Percentiles rank a stretch among this genome's conserved stretches.
Evolutionary conservation across 2,888 invertebrate species (phyloP).

Genomic region (Rhaphigaster nebulosa): DNA sequence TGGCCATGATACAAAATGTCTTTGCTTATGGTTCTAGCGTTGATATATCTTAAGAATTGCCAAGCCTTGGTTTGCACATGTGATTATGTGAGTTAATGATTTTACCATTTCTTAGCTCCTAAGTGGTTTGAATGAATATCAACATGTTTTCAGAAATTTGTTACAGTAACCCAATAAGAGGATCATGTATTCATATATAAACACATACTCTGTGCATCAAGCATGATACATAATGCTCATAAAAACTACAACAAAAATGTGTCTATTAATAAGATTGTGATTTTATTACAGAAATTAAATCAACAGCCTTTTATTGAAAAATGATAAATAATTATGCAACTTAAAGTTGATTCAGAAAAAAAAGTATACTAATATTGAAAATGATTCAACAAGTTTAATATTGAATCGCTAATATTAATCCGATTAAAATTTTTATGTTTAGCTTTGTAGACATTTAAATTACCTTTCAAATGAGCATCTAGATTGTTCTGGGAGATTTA

Average conservation of each 20-base stretch:
- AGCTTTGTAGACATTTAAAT: too few species aligned
- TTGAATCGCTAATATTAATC: too few species aligned
- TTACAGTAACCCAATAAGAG: neutral
- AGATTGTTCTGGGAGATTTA: too few species aligned
- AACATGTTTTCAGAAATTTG: neutral
- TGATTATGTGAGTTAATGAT: constrained; percentile 5
- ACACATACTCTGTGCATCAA: neutral
- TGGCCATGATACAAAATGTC: constrained; percentile 5
- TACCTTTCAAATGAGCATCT: too few species aligned
- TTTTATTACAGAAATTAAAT: too few species aligned
- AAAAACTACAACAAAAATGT: neutral
- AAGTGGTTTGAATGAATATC: neutral
- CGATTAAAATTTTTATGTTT: too few species aligned
- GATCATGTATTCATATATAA: neutral
- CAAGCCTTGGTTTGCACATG: neutral
- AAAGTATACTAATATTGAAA: too few species aligned
- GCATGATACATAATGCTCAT: neutral
- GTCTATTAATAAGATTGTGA: too few species aligned
- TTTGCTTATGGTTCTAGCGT: neutral
- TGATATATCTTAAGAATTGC: neutral
- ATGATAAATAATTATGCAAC: too few species aligned
- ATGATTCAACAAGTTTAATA: too few species aligned
- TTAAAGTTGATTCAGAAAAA: too few species aligned
- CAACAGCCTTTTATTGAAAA: too few species aligned
- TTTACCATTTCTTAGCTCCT: neutral